Percentiles rank a stretch among this genome's conserved stretches.
These are phyloP conservation scores for Poecilia picta DNA, from an alignment of 2,797 vertebrate genomes.

Conservation along the genomic window DNA sequence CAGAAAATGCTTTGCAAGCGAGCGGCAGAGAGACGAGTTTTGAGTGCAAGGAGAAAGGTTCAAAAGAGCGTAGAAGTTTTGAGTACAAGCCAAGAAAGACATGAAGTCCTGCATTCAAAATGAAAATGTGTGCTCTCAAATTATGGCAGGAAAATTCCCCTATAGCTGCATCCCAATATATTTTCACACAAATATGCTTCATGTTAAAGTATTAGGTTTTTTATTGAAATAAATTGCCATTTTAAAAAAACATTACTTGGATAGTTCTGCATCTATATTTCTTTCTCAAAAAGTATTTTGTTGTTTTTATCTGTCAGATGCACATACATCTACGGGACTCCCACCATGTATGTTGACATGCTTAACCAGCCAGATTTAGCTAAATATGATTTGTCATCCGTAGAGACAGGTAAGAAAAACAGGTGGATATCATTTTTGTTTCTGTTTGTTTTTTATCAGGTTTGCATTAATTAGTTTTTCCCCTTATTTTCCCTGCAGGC, in stretches of 20 bases:
- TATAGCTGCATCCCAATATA: neutral
- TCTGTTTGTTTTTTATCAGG: neutral
- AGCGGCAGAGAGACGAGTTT: too few species aligned
- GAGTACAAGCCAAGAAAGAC: too few species aligned
- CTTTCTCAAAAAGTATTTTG: neutral
- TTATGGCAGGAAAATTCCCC: too few species aligned
- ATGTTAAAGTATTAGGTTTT: neutral
- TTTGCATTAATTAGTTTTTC: neutral
- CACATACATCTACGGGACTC: slow-evolving; percentile 84
- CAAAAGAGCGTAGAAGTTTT: too few species aligned
- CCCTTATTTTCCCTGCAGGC: slow-evolving; percentile 73
- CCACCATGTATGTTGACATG: slow-evolving; percentile 94
- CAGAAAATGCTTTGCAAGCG: too few species aligned
- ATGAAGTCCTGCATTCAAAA: too few species aligned
- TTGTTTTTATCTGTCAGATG: slow-evolving; percentile 76
- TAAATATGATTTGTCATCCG: slow-evolving; percentile 83
- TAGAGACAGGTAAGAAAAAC: slow-evolving; percentile 81
- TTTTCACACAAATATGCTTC: neutral
- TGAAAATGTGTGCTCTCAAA: too few species aligned
- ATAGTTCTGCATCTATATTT: neutral
- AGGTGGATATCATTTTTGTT: neutral
- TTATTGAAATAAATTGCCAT: neutral
- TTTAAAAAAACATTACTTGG: neutral
- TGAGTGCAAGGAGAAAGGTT: too few species aligned
- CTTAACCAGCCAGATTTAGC: slow-evolving; percentile 81